Conservation (phyloP, 2,797 vertebrate genomes). For the Dendrocincla tyrannina region DNA sequence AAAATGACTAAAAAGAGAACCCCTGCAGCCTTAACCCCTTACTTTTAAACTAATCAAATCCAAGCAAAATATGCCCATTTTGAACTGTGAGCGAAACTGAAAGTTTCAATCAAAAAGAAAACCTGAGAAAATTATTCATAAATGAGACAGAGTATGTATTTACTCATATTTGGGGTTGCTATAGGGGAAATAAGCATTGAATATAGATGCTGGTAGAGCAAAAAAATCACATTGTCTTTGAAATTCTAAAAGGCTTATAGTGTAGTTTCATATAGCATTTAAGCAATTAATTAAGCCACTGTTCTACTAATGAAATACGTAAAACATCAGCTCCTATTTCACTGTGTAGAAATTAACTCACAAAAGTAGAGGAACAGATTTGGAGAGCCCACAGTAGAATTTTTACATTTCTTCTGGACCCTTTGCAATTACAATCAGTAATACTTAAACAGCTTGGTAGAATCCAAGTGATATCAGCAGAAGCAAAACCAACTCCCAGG, state of each 20-base stretch:
- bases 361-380: neutral
- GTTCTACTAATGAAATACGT: neutral
- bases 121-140: neutral
- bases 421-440: neutral
- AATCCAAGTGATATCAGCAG: neutral
- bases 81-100: neutral
- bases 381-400: neutral
- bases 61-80: neutral
- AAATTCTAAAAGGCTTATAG: neutral
- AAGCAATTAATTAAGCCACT: neutral
- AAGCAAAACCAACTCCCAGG: neutral
- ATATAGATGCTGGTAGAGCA: neutral
- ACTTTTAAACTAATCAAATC: neutral
- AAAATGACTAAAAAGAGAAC: neutral
- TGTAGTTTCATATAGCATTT: neutral
- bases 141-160: neutral
- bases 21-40: neutral
- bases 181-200: neutral
- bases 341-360: neutral
- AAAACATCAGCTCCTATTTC: neutral
- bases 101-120: neutral
- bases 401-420: neutral
- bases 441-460: neutral
- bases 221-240: neutral
- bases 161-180: neutral